Conservation (phyloP, 2,113 vertebrate genomes). For the Colaptes auratus region DNA sequence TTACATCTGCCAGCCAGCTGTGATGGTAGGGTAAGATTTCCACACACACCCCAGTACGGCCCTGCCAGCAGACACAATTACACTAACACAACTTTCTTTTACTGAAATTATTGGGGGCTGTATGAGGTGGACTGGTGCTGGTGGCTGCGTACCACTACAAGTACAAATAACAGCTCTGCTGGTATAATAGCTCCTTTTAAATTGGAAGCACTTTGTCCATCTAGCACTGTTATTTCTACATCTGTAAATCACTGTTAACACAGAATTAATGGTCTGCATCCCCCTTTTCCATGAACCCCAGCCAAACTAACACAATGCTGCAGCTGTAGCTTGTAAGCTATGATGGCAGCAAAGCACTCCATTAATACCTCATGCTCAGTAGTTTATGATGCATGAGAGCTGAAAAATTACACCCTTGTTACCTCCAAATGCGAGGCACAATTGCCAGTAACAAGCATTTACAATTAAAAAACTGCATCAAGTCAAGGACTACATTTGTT, state of each 20-base stretch:
- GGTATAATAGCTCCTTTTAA: background rate
- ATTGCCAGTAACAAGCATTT: conserved; percentile 24
- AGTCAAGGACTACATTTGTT: conserved; percentile 48
- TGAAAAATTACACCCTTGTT: conserved; percentile 54
- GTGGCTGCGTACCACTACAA: background rate
- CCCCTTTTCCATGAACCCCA: conserved; percentile 7
- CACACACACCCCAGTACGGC: background rate
- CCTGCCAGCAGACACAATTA: background rate
- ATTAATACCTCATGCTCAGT: conserved; percentile 54
- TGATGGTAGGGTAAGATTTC: background rate
- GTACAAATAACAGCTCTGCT: background rate
- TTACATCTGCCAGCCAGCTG: background rate
- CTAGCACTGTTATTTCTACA: conserved; percentile 9
- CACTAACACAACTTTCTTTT: background rate
- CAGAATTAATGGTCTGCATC: conserved; percentile 34
- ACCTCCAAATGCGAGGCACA: conserved; percentile 6
- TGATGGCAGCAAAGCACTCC: conserved; percentile 36
- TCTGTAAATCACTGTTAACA: conserved; percentile 53
- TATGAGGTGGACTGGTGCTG: background rate
- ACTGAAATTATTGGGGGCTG: background rate
- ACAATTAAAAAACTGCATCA: background rate
- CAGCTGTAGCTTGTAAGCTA: conserved; percentile 54
- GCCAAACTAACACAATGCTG: conserved; percentile 36
- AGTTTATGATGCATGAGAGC: conserved; percentile 37
- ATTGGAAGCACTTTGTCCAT: background rate